These are phyloP conservation scores for Agrotis segetum DNA, from an alignment of 2,888 invertebrate genomes.

Conservation along the genomic window DNA sequence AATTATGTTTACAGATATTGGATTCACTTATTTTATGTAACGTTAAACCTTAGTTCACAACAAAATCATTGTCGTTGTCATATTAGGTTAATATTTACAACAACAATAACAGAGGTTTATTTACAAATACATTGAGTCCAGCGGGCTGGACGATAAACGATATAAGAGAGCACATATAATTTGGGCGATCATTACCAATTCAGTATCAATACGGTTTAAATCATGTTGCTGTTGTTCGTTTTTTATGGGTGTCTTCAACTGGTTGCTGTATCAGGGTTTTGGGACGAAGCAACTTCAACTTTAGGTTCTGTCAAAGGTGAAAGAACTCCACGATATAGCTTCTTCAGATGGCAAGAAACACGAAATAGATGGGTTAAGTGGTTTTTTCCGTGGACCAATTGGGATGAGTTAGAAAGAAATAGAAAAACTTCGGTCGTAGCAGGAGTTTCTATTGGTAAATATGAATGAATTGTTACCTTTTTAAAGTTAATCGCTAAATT, in stretches of 20 bases:
- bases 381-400: conserved; percentile 43
- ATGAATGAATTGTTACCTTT: neutral
- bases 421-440: conserved; percentile 53
- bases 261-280: conserved; percentile 18
- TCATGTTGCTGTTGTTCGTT: neutral
- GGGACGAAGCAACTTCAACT: conserved; percentile 36
- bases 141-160: too few species aligned
- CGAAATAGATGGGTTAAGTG: neutral
- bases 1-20: neutral
- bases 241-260: neutral
- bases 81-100: conserved; percentile 9
- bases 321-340: conserved; percentile 5
- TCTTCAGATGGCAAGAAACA: conserved; percentile 65
- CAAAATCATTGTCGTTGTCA: conserved; percentile 8
- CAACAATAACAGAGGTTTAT: neutral
- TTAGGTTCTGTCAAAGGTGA: rapidly evolving
- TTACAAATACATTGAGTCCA: conserved; percentile 28
- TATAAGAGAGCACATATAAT: conserved; percentile 13
- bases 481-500: too few species aligned
- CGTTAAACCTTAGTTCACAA: neutral
- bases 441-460: conserved; percentile 67
- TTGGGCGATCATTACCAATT: neutral
- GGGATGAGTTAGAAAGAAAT: conserved; percentile 12
- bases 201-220: too few species aligned
- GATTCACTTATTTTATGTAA: conserved; percentile 21